Evolutionary conservation across 2,888 invertebrate species (phyloP).

Genomic region (Entomobrya multifasciata): DNA sequence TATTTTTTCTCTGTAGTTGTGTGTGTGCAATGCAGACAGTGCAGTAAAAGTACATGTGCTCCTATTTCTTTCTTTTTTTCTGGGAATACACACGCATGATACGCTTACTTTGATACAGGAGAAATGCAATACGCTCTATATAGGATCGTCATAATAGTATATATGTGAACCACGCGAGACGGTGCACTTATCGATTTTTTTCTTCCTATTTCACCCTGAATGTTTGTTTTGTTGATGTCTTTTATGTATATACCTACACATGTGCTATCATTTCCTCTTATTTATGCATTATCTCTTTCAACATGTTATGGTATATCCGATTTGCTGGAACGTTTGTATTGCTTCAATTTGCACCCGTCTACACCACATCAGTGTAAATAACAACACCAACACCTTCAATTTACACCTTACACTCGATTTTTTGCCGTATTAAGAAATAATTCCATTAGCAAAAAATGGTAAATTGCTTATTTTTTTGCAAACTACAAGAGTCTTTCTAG

Average conservation of each 20-base stretch:
- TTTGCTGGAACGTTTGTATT: neutral
- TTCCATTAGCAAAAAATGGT: no score
- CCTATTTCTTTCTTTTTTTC: slow-evolving; percentile 32
- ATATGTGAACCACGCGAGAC: slow-evolving; percentile 78
- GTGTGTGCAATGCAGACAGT: no score
- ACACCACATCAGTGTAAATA: neutral
- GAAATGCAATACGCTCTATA: slow-evolving; percentile 45
- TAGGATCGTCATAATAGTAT: slow-evolving; percentile 70
- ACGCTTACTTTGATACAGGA: slow-evolving; percentile 41
- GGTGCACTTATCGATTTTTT: slow-evolving; percentile 80
- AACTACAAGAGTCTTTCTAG: neutral
- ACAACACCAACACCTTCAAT: neutral
- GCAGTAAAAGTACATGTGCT: slow-evolving; percentile 8
- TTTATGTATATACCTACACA: slow-evolving; percentile 45
- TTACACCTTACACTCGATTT: neutral
- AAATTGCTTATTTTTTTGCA: neutral
- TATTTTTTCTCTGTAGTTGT: slow-evolving; percentile 3
- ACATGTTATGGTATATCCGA: slow-evolving; percentile 26
- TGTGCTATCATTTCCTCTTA: slow-evolving; percentile 21
- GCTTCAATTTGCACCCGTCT: neutral
- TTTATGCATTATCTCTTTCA: slow-evolving; percentile 8
- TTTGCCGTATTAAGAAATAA: neutral
- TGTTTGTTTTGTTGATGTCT: slow-evolving; percentile 67
- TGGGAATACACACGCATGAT: neutral
- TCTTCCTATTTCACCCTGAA: slow-evolving; percentile 73